Evolutionary conservation across 1,140 invertebrate species (phyloP).

Genomic region (Drosophila nebulosa): DNA sequence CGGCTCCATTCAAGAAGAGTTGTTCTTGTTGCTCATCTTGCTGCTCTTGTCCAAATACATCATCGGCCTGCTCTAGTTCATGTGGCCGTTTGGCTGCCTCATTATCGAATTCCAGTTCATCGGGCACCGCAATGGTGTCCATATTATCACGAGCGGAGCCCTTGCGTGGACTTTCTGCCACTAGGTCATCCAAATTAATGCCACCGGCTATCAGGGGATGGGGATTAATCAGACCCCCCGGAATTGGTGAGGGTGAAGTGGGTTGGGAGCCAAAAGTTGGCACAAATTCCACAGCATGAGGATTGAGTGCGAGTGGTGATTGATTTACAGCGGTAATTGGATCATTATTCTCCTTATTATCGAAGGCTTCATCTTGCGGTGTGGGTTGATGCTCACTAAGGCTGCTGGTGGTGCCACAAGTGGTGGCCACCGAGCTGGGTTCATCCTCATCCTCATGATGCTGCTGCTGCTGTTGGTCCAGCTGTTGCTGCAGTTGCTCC

Average conservation of each 20-base stretch:
- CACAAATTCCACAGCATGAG: slow-evolving; percentile 71
- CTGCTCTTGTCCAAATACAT: slow-evolving; percentile 43
- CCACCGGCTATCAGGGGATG: slow-evolving; percentile 46
- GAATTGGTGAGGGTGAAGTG: slow-evolving; percentile 47
- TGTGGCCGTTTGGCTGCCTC: slow-evolving; percentile 67
- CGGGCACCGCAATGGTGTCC: slow-evolving; percentile 65
- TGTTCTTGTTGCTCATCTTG: background rate
- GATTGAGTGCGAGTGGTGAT: slow-evolving; percentile 65
- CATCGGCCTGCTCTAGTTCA: slow-evolving; percentile 60
- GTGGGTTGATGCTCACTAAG: slow-evolving; percentile 58
- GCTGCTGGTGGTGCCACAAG: slow-evolving; percentile 73
- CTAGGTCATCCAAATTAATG: slow-evolving; percentile 55
- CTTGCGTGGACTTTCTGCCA: slow-evolving; percentile 73
- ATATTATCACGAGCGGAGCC: slow-evolving; percentile 54
- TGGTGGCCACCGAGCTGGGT: slow-evolving; percentile 70
- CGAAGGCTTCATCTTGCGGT: slow-evolving; percentile 30
- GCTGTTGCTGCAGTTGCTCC: slow-evolving; percentile 17
- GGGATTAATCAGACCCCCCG: background rate
- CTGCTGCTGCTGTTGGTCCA: slow-evolving; percentile 8
- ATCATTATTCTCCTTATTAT: slow-evolving; percentile 62
- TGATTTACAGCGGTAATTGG: slow-evolving; percentile 38
- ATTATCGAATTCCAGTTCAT: slow-evolving; percentile 61
- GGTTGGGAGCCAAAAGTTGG: slow-evolving; percentile 67
- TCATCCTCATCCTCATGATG: slow-evolving; percentile 68
- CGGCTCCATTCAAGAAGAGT: slow-evolving; percentile 26